Conservation (phyloP, 2,113 vertebrate species). For the Syngnathoides biaculeatus region DNA sequence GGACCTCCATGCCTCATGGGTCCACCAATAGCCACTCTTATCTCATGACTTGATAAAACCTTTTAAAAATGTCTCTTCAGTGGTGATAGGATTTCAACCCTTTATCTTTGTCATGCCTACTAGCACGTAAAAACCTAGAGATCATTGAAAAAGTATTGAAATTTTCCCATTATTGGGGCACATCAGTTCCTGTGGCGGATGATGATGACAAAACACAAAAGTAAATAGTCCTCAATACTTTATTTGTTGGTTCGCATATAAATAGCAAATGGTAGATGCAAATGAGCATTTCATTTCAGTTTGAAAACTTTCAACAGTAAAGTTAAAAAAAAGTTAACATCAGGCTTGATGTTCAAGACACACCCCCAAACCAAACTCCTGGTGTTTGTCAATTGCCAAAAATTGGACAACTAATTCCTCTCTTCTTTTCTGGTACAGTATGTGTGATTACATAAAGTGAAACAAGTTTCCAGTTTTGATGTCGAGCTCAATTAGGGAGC, state of each 20-base stretch:
- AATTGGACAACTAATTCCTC: constrained; percentile 1
- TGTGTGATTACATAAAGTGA: background rate
- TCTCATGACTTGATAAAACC: background rate
- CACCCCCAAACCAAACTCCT: background rate
- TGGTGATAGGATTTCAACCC: background rate
- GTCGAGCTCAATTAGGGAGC: constrained; percentile 18
- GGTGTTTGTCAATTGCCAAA: constrained; percentile 10
- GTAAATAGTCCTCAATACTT: constrained; percentile 26
- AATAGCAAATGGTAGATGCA: constrained; percentile 20
- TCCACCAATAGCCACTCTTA: background rate
- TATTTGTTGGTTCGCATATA: constrained; percentile 47
- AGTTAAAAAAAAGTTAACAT: background rate
- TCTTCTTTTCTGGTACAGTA: background rate
- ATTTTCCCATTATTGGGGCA: background rate
- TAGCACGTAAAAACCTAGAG: background rate
- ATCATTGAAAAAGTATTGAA: too few relatives aligned
- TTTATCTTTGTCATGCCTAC: background rate
- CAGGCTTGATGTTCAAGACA: background rate
- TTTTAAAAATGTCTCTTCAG: background rate
- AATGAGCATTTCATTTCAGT: constrained; percentile 11
- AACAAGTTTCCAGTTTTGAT: constrained; percentile 31
- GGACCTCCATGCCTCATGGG: background rate
- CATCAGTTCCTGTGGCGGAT: background rate
- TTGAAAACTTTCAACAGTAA: constrained; percentile 7
- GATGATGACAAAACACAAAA: constrained; percentile 13